These are phyloP conservation scores for Eulemur rubriventer DNA, from an alignment of 2,797 vertebrate species.

Conservation along the genomic window DNA sequence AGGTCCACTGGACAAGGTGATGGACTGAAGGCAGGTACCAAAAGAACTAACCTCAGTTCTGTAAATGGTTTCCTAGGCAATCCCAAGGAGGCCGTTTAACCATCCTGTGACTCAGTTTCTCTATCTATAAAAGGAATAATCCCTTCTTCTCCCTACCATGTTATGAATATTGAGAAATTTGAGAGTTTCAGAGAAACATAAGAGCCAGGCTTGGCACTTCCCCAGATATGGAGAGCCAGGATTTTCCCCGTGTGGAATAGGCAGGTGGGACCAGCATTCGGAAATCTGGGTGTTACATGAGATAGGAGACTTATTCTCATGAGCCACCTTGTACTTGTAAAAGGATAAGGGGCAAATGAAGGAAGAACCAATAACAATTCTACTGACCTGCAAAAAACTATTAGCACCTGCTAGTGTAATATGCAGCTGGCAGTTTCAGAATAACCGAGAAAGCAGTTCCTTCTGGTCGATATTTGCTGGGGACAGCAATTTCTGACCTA, in stretches of 20 bases:
- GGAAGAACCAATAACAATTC: conserved; percentile 61
- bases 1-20: background rate
- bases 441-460: conserved; percentile 69
- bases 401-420: conserved; percentile 59
- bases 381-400: conserved; percentile 56
- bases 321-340: background rate
- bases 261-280: background rate
- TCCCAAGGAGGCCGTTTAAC: background rate
- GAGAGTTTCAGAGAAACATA: conserved; percentile 19
- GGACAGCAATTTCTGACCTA: conserved; percentile 70
- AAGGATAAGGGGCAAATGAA: conserved; percentile 19
- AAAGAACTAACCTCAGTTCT: background rate
- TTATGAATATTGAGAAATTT: background rate
- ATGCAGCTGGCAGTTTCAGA: conserved; percentile 59
- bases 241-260: background rate
- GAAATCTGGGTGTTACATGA: background rate
- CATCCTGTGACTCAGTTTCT: background rate
- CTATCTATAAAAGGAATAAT: background rate
- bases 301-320: background rate
- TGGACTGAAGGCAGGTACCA: background rate
- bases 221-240: background rate
- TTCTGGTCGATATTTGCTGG: conserved; percentile 68
- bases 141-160: background rate
- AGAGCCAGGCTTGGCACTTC: background rate
- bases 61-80: background rate